Conservation (phyloP, 2,888 invertebrate genomes). For the Pemphredon lugubris region DNA sequence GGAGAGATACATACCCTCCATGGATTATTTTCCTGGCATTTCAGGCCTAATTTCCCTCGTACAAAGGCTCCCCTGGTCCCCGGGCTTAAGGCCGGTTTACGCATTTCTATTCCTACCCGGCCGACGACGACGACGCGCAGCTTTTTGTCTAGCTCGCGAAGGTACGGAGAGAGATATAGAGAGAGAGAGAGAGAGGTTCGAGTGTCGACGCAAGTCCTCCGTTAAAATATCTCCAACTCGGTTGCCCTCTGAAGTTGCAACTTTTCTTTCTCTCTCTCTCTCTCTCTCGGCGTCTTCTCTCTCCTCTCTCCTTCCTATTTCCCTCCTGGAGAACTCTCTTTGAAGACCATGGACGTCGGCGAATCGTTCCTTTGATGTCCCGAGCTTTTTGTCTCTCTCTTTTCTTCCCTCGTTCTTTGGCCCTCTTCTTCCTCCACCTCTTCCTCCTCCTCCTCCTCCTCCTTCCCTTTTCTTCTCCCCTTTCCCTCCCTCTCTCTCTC, state of each 20-base stretch:
- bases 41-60: conserved; percentile 79
- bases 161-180: too few species aligned
- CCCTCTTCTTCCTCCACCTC: conserved; percentile 3
- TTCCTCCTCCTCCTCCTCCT: background rate
- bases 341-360: conserved; percentile 32
- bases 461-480: background rate
- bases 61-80: conserved; percentile 70
- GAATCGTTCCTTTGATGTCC: conserved; percentile 31
- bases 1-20: conserved; percentile 40
- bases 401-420: conserved; percentile 2
- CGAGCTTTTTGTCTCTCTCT: conserved; percentile 14
- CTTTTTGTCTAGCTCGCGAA: conserved; percentile 53
- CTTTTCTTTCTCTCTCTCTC: conserved; percentile 6
- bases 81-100: conserved; percentile 53
- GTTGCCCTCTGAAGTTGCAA: conserved; percentile 40
- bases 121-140: conserved; percentile 28
- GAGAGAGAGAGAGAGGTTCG: too few species aligned
- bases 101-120: conserved; percentile 52
- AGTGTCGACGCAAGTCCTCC: conserved; percentile 39
- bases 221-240: conserved; percentile 44
- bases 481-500: conserved; percentile 24
- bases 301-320: conserved; percentile 26
- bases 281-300: too few species aligned
- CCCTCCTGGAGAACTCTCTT: conserved; percentile 29
- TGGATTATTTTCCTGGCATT: conserved; percentile 77